phyloP scores from a whole-genome alignment of 2,888 invertebrate genomes.

The Antheraea assamensis region DNA sequence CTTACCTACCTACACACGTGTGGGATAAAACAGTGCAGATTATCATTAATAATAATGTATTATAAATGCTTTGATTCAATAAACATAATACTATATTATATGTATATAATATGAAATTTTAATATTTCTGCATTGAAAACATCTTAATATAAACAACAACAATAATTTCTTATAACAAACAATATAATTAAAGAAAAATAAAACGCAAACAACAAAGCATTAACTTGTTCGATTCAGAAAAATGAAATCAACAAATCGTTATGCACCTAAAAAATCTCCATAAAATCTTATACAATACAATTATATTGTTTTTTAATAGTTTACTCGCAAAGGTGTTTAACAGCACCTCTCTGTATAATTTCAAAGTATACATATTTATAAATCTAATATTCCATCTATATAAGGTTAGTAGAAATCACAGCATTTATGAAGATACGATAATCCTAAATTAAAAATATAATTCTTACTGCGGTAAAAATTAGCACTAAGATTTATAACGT shows the following conservation, averaged over 20 bases:
- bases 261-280: not conserved
- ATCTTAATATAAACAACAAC: constrained; percentile 33
- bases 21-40: constrained; percentile 65
- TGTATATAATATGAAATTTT: constrained; percentile 26
- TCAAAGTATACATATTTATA: not conserved
- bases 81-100: not conserved
- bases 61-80: constrained; percentile 54
- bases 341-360: not conserved
- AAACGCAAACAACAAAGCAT: not conserved
- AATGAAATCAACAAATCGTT: not conserved
- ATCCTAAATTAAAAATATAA: constrained; percentile 25
- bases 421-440: constrained; percentile 57
- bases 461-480: constrained; percentile 41
- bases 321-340: not conserved
- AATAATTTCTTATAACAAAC: constrained; percentile 27
- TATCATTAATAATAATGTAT: constrained; percentile 34
- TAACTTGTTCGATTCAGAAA: not conserved
- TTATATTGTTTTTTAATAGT: not conserved
- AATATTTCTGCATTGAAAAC: constrained; percentile 30
- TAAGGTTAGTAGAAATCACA: constrained; percentile 70
- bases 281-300: not conserved
- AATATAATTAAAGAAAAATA: constrained; percentile 1
- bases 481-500: constrained; percentile 30
- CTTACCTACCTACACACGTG: constrained; percentile 48
- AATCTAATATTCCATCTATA: not conserved